Evolutionary conservation across 2,797 vertebrate genomes (phyloP).

Genomic region (Notolabrus celidotus): DNA sequence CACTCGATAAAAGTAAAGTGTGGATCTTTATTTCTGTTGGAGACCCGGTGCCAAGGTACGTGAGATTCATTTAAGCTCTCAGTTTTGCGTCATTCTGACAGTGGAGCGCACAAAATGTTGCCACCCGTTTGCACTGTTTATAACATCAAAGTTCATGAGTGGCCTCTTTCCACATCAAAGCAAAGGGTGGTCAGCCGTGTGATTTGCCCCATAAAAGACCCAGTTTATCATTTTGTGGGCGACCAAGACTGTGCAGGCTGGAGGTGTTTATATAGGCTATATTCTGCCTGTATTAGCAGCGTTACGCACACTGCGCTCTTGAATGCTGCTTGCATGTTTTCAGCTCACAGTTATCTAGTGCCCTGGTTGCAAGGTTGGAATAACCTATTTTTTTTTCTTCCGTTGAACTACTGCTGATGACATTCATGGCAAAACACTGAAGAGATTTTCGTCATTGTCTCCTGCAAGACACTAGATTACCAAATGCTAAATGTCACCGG

Average conservation of each 20-base stretch:
- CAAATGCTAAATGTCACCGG: conserved; percentile 49
- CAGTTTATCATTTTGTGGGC: conserved; percentile 38
- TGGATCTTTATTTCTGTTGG: conserved; percentile 52
- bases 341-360: conserved; percentile 56
- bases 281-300: neutral
- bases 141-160: conserved; percentile 63
- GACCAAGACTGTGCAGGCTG: conserved; percentile 13
- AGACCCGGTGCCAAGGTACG: conserved; percentile 75
- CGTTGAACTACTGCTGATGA: conserved; percentile 33
- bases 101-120: conserved; percentile 21
- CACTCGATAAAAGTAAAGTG: conserved; percentile 51
- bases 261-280: neutral
- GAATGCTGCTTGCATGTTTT: conserved; percentile 66
- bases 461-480: conserved; percentile 17
- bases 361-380: conserved; percentile 69
- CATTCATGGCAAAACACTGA: conserved; percentile 46
- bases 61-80: conserved; percentile 51
- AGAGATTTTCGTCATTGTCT: conserved; percentile 25
- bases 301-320: conserved; percentile 44
- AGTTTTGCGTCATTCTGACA: conserved; percentile 31
- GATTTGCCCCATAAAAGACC: conserved; percentile 14
- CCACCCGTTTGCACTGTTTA: conserved; percentile 11
- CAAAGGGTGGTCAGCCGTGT: conserved; percentile 5
- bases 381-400: conserved; percentile 45
- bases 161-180: conserved; percentile 32